phyloP scores from a whole-genome alignment of 2,888 invertebrate genomes.

The Scaptomyza cyrtandrae region DNA sequence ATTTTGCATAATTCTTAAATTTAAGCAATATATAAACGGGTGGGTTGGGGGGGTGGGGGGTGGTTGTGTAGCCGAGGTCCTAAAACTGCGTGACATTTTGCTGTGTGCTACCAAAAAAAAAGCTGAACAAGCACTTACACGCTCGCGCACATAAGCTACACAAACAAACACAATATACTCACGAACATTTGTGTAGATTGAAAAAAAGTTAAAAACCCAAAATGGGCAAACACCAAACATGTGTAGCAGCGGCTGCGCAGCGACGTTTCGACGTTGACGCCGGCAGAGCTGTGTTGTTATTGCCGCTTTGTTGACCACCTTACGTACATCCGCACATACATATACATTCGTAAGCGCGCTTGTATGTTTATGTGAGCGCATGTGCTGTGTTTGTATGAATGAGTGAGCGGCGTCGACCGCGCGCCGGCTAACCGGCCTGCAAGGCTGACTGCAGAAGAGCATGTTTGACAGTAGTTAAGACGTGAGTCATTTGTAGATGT shows the following conservation, averaged over 20 bases:
- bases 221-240: conserved; percentile 74
- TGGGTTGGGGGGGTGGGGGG: not conserved
- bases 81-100: conserved; percentile 69
- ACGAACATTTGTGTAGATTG: conserved; percentile 37
- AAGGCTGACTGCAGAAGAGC: conserved; percentile 45
- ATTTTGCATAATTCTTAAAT: conserved; percentile 29
- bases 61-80: conserved; percentile 23
- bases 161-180: conserved; percentile 1
- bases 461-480: conserved; percentile 60
- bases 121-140: conserved; percentile 20
- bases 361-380: conserved; percentile 27
- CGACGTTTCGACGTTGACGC: conserved; percentile 41
- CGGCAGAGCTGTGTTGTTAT: conserved; percentile 53
- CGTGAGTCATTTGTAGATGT: conserved; percentile 59
- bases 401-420: conserved; percentile 50
- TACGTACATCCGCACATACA: conserved; percentile 23
- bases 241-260: conserved; percentile 64
- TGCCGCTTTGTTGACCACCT: conserved; percentile 56
- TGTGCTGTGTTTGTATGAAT: conserved; percentile 63
- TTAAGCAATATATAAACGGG: conserved; percentile 8
- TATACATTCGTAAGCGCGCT: not conserved
- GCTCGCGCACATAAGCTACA: conserved; percentile 9
- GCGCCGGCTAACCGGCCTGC: conserved; percentile 57
- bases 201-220: conserved; percentile 58
- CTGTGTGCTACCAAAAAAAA: conserved; percentile 54